phyloP scores from a whole-genome alignment of 2,888 invertebrate species.

The Microctonus aethiopoides region DNA sequence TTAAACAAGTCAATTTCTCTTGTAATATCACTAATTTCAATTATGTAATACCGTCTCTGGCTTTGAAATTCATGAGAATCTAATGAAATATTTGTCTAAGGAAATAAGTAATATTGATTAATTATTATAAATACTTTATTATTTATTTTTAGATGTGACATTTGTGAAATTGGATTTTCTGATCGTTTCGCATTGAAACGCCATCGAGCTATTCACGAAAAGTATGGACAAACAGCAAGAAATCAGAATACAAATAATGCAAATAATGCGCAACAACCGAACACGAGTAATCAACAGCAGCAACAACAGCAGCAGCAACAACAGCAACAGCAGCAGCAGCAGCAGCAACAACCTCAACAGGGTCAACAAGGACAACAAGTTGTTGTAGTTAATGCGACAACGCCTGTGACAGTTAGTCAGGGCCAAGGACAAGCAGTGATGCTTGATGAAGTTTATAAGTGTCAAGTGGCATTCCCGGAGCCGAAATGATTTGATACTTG shows the following conservation, averaged over 20 bases:
- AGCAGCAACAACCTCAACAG: conserved; percentile 47
- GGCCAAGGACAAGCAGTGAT: conserved; percentile 64
- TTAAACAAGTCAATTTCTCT: no score
- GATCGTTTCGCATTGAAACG: conserved; percentile 88
- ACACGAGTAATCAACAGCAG: conserved; percentile 65
- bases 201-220: conserved; percentile 88
- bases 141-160: conserved; percentile 76
- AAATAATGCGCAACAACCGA: conserved; percentile 68
- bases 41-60: no score
- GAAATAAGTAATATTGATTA: neutral
- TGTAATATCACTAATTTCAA: no score
- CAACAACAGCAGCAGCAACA: conserved; percentile 53
- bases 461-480: conserved; percentile 66
- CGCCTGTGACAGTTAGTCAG: conserved; percentile 64
- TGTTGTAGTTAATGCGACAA: conserved; percentile 64
- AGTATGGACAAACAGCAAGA: conserved; percentile 76
- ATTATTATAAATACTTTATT: neutral
- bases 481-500: conserved; percentile 62
- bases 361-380: conserved; percentile 60
- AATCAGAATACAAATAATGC: conserved; percentile 68
- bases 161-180: conserved; percentile 88
- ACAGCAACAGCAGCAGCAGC: conserved; percentile 47
- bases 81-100: no score
- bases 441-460: conserved; percentile 66
- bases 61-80: no score